Evolutionary conservation across 1,140 invertebrate species (phyloP).

Genomic region (Macrobrachium rosenbergii): DNA sequence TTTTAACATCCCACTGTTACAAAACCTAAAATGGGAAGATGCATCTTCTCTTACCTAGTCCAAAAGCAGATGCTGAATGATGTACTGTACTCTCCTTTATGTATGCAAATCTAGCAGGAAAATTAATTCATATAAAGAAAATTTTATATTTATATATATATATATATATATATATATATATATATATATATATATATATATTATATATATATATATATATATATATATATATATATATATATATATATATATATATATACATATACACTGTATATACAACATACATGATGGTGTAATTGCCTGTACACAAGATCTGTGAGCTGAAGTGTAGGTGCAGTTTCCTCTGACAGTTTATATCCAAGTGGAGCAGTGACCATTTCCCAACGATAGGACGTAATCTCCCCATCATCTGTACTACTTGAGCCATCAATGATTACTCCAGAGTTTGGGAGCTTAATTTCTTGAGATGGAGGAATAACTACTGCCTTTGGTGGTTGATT

Average conservation of each 20-base stretch:
- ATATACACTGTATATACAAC: no score
- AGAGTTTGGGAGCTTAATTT: constrained; percentile 89
- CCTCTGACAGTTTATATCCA: constrained; percentile 84
- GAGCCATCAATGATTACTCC: constrained; percentile 91
- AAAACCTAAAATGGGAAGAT: no score
- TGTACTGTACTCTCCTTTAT: no score
- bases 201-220: constrained; percentile 37
- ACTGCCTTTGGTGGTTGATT: constrained; percentile 89
- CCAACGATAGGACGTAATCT: constrained; percentile 90
- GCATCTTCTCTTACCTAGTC: no score
- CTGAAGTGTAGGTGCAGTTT: constrained; percentile 86
- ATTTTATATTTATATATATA: constrained; percentile 32
- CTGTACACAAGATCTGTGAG: constrained; percentile 84
- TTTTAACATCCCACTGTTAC: no score
- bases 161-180: constrained; percentile 29
- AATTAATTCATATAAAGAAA: no score
- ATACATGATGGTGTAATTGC: constrained; percentile 92
- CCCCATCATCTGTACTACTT: constrained; percentile 83
- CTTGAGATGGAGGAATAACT: constrained; percentile 86
- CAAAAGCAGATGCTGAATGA: no score
- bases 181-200: constrained; percentile 31
- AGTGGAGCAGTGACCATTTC: constrained; percentile 89
- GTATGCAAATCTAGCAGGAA: no score
- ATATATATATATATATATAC: no score
- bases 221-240: constrained; percentile 26